Conservation (phyloP, 1,140 invertebrate species). For the Drosophila malerkotliana region DNA sequence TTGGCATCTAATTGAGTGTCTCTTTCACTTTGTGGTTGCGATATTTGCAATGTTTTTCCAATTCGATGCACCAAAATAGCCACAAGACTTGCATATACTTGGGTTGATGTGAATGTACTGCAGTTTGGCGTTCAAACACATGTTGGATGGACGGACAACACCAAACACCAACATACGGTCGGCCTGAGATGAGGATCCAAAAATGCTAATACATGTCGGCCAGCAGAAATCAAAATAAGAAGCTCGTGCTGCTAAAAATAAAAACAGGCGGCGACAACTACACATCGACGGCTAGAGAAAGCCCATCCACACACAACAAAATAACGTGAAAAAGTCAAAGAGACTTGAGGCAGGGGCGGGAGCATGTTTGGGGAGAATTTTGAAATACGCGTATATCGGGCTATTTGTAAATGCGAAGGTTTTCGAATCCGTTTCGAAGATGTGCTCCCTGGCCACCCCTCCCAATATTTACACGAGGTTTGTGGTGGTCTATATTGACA, state of each 20-base stretch:
- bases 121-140: conserved; percentile 70
- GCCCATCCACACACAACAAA: no score
- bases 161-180: not conserved
- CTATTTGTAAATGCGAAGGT: conserved; percentile 79
- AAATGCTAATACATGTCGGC: conserved; percentile 67
- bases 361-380: conserved; percentile 21
- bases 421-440: conserved; percentile 20
- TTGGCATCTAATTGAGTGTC: conserved; percentile 62
- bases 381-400: conserved; percentile 45
- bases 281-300: conserved; percentile 45
- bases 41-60: conserved; percentile 67
- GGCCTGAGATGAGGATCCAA: conserved; percentile 46
- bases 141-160: conserved; percentile 56
- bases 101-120: conserved; percentile 28
- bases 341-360: conserved; percentile 31
- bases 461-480: conserved; percentile 49
- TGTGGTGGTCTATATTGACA: conserved; percentile 2
- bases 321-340: not conserved
- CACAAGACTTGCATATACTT: conserved; percentile 1
- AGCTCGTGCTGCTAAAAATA: conserved; percentile 72
- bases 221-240: conserved; percentile 73
- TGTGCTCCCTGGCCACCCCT: conserved; percentile 8
- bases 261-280: conserved; percentile 54
- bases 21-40: not conserved
- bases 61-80: conserved; percentile 52